Percentiles rank a stretch among this genome's conserved stretches.
Conservation (phyloP, 2,888 invertebrate genomes). For the Dendrolimus pini region DNA sequence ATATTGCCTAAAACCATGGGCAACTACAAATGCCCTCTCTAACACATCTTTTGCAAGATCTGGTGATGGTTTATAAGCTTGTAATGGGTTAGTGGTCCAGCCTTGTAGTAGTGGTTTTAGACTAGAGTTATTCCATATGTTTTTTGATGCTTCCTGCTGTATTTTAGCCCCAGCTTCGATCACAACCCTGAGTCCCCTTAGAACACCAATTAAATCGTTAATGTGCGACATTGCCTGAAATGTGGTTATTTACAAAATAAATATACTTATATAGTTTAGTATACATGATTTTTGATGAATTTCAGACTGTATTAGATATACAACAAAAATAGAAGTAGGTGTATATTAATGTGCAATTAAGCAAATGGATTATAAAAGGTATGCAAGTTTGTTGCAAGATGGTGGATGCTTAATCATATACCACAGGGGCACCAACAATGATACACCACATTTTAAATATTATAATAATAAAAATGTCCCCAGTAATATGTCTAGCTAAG, state of each 20-base stretch:
- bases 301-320: too few relatives aligned
- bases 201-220: slow-evolving; percentile 80
- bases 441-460: too few relatives aligned
- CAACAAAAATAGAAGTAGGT: too few relatives aligned
- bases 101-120: slow-evolving; percentile 63
- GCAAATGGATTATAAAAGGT: neutral
- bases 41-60: slow-evolving; percentile 57
- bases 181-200: slow-evolving; percentile 83
- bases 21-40: slow-evolving; percentile 82
- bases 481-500: too few relatives aligned
- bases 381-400: neutral
- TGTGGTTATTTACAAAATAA: slow-evolving; percentile 18
- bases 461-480: too few relatives aligned
- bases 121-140: slow-evolving; percentile 83
- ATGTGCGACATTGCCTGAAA: slow-evolving; percentile 75
- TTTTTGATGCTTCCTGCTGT: slow-evolving; percentile 78
- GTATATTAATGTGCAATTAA: neutral
- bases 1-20: slow-evolving; percentile 82
- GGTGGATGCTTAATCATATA: too few relatives aligned
- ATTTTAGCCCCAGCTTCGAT: slow-evolving; percentile 80
- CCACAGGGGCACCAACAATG: too few relatives aligned
- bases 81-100: slow-evolving; percentile 47
- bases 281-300: neutral
- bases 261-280: slow-evolving; percentile 9
- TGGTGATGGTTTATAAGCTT: slow-evolving; percentile 37